Evolutionary conservation across 2,797 vertebrate genomes (phyloP).

Genomic region (Pipistrellus nathusii): DNA sequence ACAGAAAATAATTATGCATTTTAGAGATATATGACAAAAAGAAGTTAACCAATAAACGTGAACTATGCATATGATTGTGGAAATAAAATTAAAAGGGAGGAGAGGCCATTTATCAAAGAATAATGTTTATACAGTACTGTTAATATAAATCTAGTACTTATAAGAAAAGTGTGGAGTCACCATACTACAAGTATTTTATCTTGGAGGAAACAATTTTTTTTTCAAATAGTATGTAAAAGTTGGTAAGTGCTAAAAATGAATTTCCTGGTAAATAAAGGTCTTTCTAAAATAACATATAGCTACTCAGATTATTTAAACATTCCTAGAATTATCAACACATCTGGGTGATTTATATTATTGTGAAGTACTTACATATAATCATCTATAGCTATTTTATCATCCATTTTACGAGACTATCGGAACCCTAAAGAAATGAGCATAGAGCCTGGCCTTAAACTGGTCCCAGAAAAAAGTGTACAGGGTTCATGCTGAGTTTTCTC

Average conservation of each 20-base stretch:
- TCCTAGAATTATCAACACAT: constrained; percentile 8
- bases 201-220: background rate
- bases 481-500: background rate
- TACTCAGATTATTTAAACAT: constrained; percentile 25
- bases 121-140: background rate
- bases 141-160: background rate
- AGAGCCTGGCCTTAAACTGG: background rate
- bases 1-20: background rate
- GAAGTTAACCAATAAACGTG: background rate
- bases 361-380: constrained; percentile 5
- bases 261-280: background rate
- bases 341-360: constrained; percentile 18
- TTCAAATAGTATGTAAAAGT: constrained; percentile 4
- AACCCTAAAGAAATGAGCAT: background rate
- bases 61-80: constrained; percentile 12
- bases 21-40: background rate
- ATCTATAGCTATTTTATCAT: constrained; percentile 9
- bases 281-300: constrained; percentile 34
- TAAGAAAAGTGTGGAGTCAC: background rate
- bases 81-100: constrained; percentile 19
- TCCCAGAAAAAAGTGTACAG: background rate
- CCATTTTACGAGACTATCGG: constrained; percentile 11
- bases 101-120: background rate
- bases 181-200: background rate
- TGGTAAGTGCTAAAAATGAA: background rate